Base-by-base conservation (phyloP, 2,888 invertebrate genomes). In the Ligdia adustata region DNA sequence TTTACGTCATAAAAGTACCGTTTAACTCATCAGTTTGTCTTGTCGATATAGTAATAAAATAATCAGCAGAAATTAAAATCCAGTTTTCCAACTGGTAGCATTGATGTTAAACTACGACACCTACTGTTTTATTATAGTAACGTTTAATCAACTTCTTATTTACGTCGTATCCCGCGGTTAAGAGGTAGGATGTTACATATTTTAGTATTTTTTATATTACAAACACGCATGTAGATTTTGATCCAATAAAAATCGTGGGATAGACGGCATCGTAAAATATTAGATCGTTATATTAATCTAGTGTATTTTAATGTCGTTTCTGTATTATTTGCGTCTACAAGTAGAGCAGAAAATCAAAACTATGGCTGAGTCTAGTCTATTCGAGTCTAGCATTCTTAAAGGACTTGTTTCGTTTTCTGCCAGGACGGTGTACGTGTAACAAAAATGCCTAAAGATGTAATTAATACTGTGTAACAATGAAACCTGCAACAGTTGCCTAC, bases 121-220 rank as follows among this genome's bases (percentile, higher is more conserved):
- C 69, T 66, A 73, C 72, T 70, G 72, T 71, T 70, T 73, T 69
- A 72, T 66, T 52, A 52, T 51, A 55, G 46, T 60, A 37, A 46
- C 32, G 53, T 60, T 60, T 57, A 60, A 60, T 60, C 51, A 60
- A 55, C 48, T 43, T 53, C 51, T 53, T 53, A 52, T 57, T 57
- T 57, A 57, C 11, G 45, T 24, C 14, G 28, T 43, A 41, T 37
- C 60, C 60, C 34, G 57, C 33, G 9, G 59, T 28, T 47, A 12
- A 28, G 46, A 35, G 33, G 52, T 47, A 40, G 37, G 48, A 22
- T 49, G 39, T 34, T 52, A 38, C 39, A 33, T 52, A 47, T 29
- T 46, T 39, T 39, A 32, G 20, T 9, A 20, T 33, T 33, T 14
- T 39, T 40, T 46, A 42, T 42, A 42, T 46, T 34, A 28, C 4